Percentiles rank a stretch among this genome's conserved stretches.
Conservation (phyloP, 1,140 invertebrate genomes). For the Daktulosphaira vitifoliae region DNA sequence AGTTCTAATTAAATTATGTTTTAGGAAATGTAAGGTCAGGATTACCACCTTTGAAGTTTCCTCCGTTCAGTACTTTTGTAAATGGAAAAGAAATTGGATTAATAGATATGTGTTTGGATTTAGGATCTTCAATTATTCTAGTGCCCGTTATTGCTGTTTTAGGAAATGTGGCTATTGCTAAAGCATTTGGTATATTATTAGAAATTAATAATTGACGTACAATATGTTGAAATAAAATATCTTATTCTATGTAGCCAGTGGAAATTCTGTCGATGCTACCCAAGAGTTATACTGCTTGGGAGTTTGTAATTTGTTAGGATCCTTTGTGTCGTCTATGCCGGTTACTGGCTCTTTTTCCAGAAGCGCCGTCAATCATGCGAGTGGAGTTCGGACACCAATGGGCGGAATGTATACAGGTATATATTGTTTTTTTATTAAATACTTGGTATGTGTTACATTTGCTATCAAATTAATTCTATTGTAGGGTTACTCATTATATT, state of each 20-base stretch:
- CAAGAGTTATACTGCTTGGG: constrained; percentile 78
- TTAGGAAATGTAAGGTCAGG: constrained; percentile 57
- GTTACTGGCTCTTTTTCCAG: constrained; percentile 85
- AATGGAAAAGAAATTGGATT: constrained; percentile 55
- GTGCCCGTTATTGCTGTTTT: constrained; percentile 71
- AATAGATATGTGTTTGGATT: constrained; percentile 53
- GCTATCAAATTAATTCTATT: constrained; percentile 33
- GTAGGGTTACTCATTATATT: constrained; percentile 62
- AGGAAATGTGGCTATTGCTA: constrained; percentile 79
- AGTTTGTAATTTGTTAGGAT: constrained; percentile 77
- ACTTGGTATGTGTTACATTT: no score
- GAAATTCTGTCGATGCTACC: constrained; percentile 67
- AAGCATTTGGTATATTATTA: constrained; percentile 62
- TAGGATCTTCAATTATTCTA: constrained; percentile 62
- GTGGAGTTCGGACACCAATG: constrained; percentile 80
- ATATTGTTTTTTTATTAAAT: no score
- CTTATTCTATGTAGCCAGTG: constrained; percentile 50
- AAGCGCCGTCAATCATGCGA: constrained; percentile 88
- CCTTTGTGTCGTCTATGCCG: constrained; percentile 84
- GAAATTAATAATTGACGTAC: no score
- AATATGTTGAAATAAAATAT: constrained; percentile 8
- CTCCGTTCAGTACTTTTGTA: constrained; percentile 54
- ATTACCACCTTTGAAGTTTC: constrained; percentile 53
- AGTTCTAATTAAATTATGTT: no score
- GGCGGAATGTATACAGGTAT: constrained; percentile 78